These are phyloP conservation scores for Macaca nemestrina DNA, from an alignment of 2,113 vertebrate genomes.

Conservation along the genomic window DNA sequence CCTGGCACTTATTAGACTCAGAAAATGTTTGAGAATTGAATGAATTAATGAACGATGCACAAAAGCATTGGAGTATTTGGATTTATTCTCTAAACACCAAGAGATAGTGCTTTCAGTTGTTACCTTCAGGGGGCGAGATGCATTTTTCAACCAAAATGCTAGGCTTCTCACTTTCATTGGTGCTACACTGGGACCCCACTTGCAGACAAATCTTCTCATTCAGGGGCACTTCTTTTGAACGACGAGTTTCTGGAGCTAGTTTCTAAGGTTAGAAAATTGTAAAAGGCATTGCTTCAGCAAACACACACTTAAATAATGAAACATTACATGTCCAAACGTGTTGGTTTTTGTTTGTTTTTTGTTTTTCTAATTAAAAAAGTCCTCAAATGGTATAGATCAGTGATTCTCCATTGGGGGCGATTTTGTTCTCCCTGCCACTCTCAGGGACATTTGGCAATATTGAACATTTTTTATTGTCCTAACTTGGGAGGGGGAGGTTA, in stretches of 20 bases:
- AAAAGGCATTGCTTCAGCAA: conserved; percentile 34
- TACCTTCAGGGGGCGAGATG: conserved; percentile 72
- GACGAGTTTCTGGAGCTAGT: conserved; percentile 70
- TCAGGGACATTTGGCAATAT: neutral
- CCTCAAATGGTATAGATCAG: neutral
- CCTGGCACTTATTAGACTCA: neutral
- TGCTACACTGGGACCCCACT: conserved; percentile 70
- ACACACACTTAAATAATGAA: conserved; percentile 37
- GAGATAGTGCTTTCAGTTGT: neutral
- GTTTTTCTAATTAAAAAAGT: neutral
- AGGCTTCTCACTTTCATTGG: conserved; percentile 70
- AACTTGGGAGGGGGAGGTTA: neutral
- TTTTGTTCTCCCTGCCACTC: neutral
- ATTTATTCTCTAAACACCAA: neutral
- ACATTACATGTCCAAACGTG: neutral
- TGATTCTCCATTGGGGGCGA: neutral
- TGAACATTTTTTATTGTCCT: neutral
- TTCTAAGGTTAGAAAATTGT: conserved; percentile 53
- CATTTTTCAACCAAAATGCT: conserved; percentile 70
- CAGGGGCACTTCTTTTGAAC: conserved; percentile 66
- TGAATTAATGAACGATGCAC: neutral
- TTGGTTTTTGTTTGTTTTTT: neutral
- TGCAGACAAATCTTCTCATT: conserved; percentile 77
- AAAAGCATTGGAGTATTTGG: neutral
- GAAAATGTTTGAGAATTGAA: conserved; percentile 8